Evolutionary conservation across 2,888 invertebrate genomes (phyloP).

Genomic region (Nasonia oneida): DNA sequence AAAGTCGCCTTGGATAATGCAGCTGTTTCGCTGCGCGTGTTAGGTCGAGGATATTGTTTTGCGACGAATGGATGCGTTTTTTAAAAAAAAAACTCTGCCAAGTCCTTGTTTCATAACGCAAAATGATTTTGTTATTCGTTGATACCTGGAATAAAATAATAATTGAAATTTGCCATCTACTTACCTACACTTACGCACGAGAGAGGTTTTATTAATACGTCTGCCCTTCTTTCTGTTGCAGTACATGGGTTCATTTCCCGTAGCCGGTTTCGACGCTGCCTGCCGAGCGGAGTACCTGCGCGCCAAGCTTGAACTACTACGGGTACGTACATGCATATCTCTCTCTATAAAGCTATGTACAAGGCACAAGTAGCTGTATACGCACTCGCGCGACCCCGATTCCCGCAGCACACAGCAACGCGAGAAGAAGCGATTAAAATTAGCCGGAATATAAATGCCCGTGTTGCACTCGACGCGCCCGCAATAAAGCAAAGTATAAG

Average conservation of each 20-base stretch:
- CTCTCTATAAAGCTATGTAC: background rate
- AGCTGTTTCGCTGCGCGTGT: background rate
- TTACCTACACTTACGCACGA: background rate
- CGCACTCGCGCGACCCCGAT: no score
- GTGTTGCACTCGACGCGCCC: background rate
- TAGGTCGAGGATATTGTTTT: constrained; percentile 6
- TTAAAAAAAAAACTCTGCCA: no score
- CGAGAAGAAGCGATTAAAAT: background rate
- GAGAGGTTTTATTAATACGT: background rate
- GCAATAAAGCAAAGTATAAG: background rate
- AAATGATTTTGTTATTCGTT: no score
- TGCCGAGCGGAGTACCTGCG: constrained; percentile 84
- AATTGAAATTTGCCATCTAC: constrained; percentile 26
- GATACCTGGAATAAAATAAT: no score
- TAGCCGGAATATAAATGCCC: background rate
- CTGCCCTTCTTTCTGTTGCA: constrained; percentile 79
- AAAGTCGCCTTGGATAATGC: background rate
- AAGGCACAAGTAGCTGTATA: background rate
- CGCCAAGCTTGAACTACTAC: constrained; percentile 83
- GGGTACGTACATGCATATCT: constrained; percentile 79
- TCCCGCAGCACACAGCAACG: no score
- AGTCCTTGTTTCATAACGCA: no score
- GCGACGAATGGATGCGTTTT: background rate
- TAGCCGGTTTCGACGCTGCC: constrained; percentile 85
- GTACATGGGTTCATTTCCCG: constrained; percentile 90